A percentile compares a stretch with the other conserved stretches of the same genome.
Conservation (phyloP, 2,797 vertebrate genomes). For the Myiothlypis coronata region DNA sequence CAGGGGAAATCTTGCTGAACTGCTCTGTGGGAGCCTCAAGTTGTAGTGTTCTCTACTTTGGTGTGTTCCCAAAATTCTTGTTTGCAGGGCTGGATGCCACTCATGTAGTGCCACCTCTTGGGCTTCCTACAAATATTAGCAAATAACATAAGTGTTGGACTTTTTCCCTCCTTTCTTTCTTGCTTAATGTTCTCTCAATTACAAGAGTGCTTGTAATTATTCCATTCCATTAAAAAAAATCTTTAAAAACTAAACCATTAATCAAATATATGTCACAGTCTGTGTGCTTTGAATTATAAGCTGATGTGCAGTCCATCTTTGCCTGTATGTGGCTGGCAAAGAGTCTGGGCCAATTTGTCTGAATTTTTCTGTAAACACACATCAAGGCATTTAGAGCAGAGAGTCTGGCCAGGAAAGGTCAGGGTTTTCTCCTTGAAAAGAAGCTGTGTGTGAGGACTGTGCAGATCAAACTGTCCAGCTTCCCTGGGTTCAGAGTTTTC, state of each 20-base stretch:
- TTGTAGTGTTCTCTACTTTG: not conserved
- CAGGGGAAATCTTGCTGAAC: not conserved
- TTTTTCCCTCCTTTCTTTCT: not conserved
- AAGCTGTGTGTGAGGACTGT: not conserved
- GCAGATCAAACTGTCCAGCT: not conserved
- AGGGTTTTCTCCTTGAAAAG: not conserved
- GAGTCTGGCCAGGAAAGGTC: not conserved
- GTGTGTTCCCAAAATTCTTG: fast-evolving
- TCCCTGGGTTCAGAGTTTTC: not conserved
- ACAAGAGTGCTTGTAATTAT: not conserved
- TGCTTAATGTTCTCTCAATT: not conserved
- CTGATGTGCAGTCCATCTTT: not conserved
- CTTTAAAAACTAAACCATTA: not conserved
- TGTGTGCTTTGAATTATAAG: not conserved
- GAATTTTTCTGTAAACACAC: not conserved
- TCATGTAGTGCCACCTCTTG: not conserved
- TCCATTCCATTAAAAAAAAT: not conserved
- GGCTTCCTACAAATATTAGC: not conserved
- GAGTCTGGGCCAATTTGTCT: not conserved
- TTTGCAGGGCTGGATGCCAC: not conserved
- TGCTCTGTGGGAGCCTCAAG: not conserved
- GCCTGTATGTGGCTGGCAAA: not conserved
- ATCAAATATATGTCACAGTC: not conserved
- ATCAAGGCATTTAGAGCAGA: not conserved
- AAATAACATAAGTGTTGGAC: not conserved